Percentiles rank a stretch among this genome's conserved stretches.
Conservation (phyloP, 2,113 vertebrate genomes). For the Rhombomys opimus region DNA sequence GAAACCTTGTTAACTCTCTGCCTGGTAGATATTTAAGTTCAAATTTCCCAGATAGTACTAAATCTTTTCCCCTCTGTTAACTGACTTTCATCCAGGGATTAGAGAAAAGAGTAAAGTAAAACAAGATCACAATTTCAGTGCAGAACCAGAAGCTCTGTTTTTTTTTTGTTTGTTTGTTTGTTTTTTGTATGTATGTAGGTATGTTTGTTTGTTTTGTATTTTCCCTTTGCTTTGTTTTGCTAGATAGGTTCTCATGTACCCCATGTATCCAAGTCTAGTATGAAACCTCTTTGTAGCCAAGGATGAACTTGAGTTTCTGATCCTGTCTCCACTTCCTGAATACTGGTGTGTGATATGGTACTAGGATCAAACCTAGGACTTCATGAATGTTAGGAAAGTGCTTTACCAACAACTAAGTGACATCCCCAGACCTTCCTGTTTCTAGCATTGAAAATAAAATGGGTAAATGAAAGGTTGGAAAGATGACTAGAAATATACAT, state of each 20-base stretch:
- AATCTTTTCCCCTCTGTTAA: not conserved
- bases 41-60: not conserved
- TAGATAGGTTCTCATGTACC: not conserved
- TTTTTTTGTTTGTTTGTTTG: too few species aligned
- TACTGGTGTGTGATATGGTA: not conserved
- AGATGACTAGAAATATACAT: not conserved
- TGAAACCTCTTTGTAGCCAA: not conserved
- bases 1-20: not conserved
- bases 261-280: not conserved
- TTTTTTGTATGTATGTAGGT: too few species aligned
- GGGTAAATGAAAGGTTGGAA: constrained; percentile 17
- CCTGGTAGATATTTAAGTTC: not conserved
- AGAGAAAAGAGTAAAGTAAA: constrained; percentile 38
- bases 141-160: not conserved
- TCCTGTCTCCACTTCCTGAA: not conserved
- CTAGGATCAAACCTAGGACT: not conserved
- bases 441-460: constrained; percentile 50
- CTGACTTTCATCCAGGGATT: not conserved
- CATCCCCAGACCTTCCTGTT: not conserved
- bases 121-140: not conserved
- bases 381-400: not conserved
- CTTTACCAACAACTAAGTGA: not conserved
- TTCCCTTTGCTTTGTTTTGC: not conserved
- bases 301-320: not conserved
- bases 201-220: too few species aligned